phyloP scores from a whole-genome alignment of 2,888 invertebrate genomes.

The Priocnemis perturbator region DNA sequence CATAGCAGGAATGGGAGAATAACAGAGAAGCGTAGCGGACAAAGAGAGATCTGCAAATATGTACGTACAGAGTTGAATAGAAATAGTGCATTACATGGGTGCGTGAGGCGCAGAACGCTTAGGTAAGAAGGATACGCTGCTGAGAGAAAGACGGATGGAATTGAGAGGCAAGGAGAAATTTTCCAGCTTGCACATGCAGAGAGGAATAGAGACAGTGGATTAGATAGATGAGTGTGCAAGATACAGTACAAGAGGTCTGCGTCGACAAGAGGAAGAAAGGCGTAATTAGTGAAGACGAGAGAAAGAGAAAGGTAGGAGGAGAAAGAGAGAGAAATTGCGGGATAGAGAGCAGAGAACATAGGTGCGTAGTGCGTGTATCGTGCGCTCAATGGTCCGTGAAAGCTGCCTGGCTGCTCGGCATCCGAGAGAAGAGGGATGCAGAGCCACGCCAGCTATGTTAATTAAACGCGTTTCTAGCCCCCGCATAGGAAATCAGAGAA shows the following conservation, averaged over 20 bases:
- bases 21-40: too few relatives aligned
- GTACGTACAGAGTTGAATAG: too few relatives aligned
- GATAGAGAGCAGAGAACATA: constrained; percentile 20
- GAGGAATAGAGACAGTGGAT: not conserved
- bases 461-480: constrained; percentile 72
- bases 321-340: constrained; percentile 9
- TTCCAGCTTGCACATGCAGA: not conserved
- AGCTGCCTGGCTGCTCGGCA: constrained; percentile 59
- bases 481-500: constrained; percentile 61
- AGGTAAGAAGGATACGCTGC: too few relatives aligned
- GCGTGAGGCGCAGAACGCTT: too few relatives aligned
- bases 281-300: not conserved
- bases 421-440: constrained; percentile 65
- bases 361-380: constrained; percentile 52
- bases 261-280: constrained; percentile 17
- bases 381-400: constrained; percentile 67
- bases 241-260: not conserved
- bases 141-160: not conserved
- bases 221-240: not conserved
- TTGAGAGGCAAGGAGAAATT: not conserved
- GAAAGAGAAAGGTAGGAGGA: not conserved
- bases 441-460: constrained; percentile 72
- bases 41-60: not conserved
- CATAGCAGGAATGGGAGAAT: not conserved
- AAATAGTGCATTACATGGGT: too few relatives aligned